These are phyloP conservation scores for Episyrphus balteatus DNA, from an alignment of 1,140 invertebrate genomes.

Conservation along the genomic window DNA sequence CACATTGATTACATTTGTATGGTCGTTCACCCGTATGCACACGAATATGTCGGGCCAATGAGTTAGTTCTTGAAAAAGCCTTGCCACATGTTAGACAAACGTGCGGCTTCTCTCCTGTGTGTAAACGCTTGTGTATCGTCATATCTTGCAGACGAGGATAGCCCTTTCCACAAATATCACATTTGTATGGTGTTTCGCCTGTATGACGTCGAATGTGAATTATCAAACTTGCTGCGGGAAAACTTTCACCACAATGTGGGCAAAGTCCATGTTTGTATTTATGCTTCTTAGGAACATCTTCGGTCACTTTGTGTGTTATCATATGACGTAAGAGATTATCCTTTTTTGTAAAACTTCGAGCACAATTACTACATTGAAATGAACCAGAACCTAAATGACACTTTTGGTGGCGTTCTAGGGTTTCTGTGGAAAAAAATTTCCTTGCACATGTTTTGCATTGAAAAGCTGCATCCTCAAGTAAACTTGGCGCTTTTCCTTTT, in stretches of 20 bases:
- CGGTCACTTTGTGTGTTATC: slow-evolving; percentile 12
- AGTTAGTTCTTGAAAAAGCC: slow-evolving; percentile 40
- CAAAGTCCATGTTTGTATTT: slow-evolving; percentile 31
- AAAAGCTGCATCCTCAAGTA: slow-evolving; percentile 8
- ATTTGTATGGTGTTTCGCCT: slow-evolving; percentile 31
- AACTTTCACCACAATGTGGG: slow-evolving; percentile 42
- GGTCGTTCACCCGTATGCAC: slow-evolving; percentile 46
- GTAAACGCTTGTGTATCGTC: slow-evolving; percentile 40
- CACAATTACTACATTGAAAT: slow-evolving; percentile 39
- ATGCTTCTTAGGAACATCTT: slow-evolving; percentile 14
- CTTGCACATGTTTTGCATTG: slow-evolving; percentile 18
- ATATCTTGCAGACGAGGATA: slow-evolving; percentile 27
- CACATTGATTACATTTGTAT: slow-evolving; percentile 43
- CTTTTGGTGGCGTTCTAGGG: slow-evolving; percentile 19
- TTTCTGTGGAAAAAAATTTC: slow-evolving; percentile 19
- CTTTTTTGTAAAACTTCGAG: slow-evolving; percentile 40
- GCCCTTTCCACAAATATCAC: slow-evolving; percentile 21
- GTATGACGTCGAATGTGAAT: slow-evolving; percentile 48
- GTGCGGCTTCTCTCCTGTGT: slow-evolving; percentile 46
- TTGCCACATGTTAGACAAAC: slow-evolving; percentile 42
- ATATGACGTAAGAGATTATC: slow-evolving; percentile 33
- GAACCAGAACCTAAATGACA: slow-evolving; percentile 28
- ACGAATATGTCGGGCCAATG: slow-evolving; percentile 48
- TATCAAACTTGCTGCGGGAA: slow-evolving; percentile 42
- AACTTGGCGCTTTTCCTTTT: not conserved